These are phyloP conservation scores for Carassius gibelio DNA, from an alignment of 2,113 vertebrate species.

Conservation along the genomic window DNA sequence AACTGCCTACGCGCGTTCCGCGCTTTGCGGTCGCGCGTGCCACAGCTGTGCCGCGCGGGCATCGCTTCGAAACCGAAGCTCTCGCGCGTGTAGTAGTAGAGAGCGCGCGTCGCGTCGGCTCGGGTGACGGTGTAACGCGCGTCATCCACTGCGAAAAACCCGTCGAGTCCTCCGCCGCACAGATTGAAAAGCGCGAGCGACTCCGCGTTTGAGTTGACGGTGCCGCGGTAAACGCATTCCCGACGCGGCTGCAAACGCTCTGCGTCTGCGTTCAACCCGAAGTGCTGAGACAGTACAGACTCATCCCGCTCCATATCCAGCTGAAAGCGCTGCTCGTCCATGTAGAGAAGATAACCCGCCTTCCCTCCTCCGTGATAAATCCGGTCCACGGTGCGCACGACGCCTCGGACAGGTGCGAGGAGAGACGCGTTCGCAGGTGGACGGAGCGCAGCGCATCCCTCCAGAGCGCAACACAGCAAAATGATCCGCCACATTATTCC, in stretches of 20 bases:
- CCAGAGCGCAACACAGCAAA: slow-evolving; percentile 66
- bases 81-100: slow-evolving; percentile 83
- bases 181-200: slow-evolving; percentile 89
- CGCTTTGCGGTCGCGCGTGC: slow-evolving; percentile 67
- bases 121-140: slow-evolving; percentile 82
- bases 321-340: slow-evolving; percentile 84
- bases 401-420: slow-evolving; percentile 75
- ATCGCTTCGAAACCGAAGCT: slow-evolving; percentile 85
- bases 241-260: slow-evolving; percentile 54
- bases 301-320: slow-evolving; percentile 89
- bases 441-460: slow-evolving; percentile 55
- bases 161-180: slow-evolving; percentile 86
- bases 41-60: slow-evolving; percentile 70
- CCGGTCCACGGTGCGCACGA: slow-evolving; percentile 83
- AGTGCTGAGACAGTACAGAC: slow-evolving; percentile 70
- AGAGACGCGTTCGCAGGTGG: slow-evolving; percentile 72
- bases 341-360: slow-evolving; percentile 88
- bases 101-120: slow-evolving; percentile 72
- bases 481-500: slow-evolving; percentile 65
- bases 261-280: slow-evolving; percentile 63
- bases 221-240: slow-evolving; percentile 87
- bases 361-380: slow-evolving; percentile 88
- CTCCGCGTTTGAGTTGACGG: slow-evolving; percentile 85
- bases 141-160: slow-evolving; percentile 86
- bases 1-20: slow-evolving; percentile 24